Evolutionary conservation across 2,113 vertebrate genomes (phyloP).

Genomic region (Sinocyclocheilus maitianheensis): DNA sequence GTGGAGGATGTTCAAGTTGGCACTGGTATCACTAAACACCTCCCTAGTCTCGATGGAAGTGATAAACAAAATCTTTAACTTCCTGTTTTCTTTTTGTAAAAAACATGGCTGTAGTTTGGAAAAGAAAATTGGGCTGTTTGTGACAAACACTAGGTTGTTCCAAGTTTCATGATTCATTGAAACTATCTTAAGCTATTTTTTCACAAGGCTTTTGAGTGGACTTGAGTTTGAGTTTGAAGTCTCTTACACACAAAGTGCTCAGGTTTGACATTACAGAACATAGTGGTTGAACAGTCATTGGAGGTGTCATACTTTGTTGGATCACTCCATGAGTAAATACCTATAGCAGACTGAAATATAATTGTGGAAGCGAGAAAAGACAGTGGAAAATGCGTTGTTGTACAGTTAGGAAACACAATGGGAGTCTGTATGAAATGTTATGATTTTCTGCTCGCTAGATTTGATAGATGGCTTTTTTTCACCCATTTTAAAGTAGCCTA

Average conservation of each 20-base stretch:
- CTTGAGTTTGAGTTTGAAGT: neutral
- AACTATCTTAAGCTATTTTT: neutral
- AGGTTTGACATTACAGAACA: too few relatives aligned
- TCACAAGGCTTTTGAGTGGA: neutral
- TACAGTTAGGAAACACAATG: too few relatives aligned
- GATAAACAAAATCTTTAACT: slow-evolving; percentile 32
- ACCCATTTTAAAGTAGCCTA: neutral
- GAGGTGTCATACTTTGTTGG: too few relatives aligned
- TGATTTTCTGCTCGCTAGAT: too few relatives aligned
- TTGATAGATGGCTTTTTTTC: too few relatives aligned
- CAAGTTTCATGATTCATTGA: neutral
- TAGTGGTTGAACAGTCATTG: too few relatives aligned
- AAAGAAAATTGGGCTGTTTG: neutral
- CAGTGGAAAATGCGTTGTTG: too few relatives aligned
- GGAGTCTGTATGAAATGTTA: too few relatives aligned
- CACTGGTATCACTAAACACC: neutral
- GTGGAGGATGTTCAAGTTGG: neutral
- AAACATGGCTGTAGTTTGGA: neutral
- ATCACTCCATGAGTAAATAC: too few relatives aligned
- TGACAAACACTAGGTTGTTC: neutral
- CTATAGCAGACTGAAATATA: too few relatives aligned
- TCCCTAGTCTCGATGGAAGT: neutral
- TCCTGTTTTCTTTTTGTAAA: slow-evolving; percentile 21
- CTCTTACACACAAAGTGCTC: neutral
- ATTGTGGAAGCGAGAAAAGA: too few relatives aligned